Evolutionary conservation across 2,888 invertebrate genomes (phyloP).

Genomic region (Punctoribates punctum): DNA sequence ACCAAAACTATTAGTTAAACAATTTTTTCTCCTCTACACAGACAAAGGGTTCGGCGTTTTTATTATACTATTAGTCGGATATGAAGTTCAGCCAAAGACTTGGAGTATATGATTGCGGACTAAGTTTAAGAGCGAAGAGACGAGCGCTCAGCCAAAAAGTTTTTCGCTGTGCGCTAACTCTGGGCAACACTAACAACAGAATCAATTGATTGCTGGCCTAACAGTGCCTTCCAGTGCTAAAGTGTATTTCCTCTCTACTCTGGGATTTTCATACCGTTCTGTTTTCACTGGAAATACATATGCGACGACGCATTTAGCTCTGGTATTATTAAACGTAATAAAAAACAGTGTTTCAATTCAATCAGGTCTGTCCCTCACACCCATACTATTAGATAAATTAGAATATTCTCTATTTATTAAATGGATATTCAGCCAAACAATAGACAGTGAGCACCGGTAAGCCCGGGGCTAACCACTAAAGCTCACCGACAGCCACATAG

Average conservation of each 20-base stretch:
- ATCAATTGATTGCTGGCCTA: slow-evolving; percentile 6
- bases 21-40: too few species aligned
- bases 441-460: background rate
- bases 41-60: too few species aligned
- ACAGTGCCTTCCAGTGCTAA: slow-evolving; percentile 13
- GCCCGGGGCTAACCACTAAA: slow-evolving; percentile 17
- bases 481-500: background rate
- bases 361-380: slow-evolving; percentile 10
- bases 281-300: background rate
- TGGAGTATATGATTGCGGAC: too few species aligned
- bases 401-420: slow-evolving; percentile 11
- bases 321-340: slow-evolving; percentile 8
- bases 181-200: background rate
- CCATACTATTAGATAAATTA: slow-evolving; percentile 39
- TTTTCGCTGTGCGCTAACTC: background rate
- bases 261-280: background rate
- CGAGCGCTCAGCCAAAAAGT: background rate
- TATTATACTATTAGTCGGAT: too few species aligned
- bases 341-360: slow-evolving; percentile 11
- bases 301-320: slow-evolving; percentile 28
- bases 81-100: too few species aligned
- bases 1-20: too few species aligned
- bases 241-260: background rate
- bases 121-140: background rate
- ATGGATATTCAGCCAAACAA: background rate